Base-by-base conservation (phyloP, 2,797 vertebrate genomes). In the Halcyon smyrnensis region DNA sequence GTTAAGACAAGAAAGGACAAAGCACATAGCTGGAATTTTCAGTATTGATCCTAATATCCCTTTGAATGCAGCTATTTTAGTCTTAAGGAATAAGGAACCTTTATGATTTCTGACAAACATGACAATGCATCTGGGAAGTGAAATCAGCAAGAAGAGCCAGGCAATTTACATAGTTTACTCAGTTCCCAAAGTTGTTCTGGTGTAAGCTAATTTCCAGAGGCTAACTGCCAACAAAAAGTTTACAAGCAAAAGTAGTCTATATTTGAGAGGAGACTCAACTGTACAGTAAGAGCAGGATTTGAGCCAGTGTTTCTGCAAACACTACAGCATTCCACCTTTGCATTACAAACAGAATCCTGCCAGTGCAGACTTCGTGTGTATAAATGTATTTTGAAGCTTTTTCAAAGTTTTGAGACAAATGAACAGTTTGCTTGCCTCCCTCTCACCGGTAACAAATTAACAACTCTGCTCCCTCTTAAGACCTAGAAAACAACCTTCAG, bases 1-100 rank as follows among this genome's bases (percentile, higher is more conserved):
- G 74, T 84, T 85, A 87, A 87, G 69, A 89, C 53, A 95, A 53
- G 73, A 88, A 70, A 95, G 86, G 77, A 96, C 57, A 97, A 96
- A 84, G 76, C 87, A 96, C 54, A 93, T 9, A 75, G 92, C 53
- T 46, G 59, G 76, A 92, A 74, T 84, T 94, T 88, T 92, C 68
- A 89, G 8, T 71, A 90, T 3, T 56, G 77, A 65, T 43, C 59
- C 79, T 89, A 76, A 71, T 2, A 39, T 21, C 62, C 27, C 54
- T 73, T 46, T 80, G 67, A 89, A 95, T 41, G 88, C 12, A 80
- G 41, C 79, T 75, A 37, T 24, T 91, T 85, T 54, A 69, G 62
- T 30, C 45, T 62, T 74, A 69, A 74, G 32, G 54, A 89, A 56
- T 25, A 67, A 74, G 56, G 60, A 88, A 64, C 14, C n/a, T 36